phyloP scores from a whole-genome alignment of 2,888 invertebrate species.

The Subacronicta megacephala region DNA sequence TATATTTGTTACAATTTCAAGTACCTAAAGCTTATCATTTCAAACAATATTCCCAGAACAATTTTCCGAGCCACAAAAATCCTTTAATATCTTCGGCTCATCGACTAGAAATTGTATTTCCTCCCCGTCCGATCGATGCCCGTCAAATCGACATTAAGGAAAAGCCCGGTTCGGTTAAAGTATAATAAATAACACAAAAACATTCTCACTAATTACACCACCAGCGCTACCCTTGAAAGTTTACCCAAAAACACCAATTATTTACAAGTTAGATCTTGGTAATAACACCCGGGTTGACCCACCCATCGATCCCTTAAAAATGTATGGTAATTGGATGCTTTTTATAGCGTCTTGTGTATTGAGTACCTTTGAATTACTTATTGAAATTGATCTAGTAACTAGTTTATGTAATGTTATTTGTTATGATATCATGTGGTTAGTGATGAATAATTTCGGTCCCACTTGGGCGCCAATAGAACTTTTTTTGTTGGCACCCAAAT shows the following conservation, averaged over 20 bases:
- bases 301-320: conserved; percentile 25
- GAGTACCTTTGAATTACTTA: conserved; percentile 16
- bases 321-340: conserved; percentile 14
- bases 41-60: conserved; percentile 1
- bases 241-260: conserved; percentile 42
- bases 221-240: conserved; percentile 33
- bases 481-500: conserved; percentile 32
- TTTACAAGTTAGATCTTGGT: conserved; percentile 35
- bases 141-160: conserved; percentile 40
- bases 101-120: conserved; percentile 23
- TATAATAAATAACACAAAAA: conserved; percentile 34
- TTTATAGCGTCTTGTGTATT: conserved; percentile 11
- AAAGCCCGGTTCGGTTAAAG: conserved; percentile 10
- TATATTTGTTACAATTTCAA: background rate
- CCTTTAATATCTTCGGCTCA: conserved; percentile 15
- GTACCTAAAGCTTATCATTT: background rate
- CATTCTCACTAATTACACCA: conserved; percentile 34
- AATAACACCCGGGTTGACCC: conserved; percentile 18
- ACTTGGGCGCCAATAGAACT: background rate
- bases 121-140: conserved; percentile 18
- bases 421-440: background rate
- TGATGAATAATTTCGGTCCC: background rate
- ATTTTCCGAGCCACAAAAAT: conserved; percentile 14
- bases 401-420: conserved; percentile 1
- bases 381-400: conserved; percentile 4